Base-by-base conservation (phyloP, 2,888 invertebrate species). In the Synergus laeviventris region DNA sequence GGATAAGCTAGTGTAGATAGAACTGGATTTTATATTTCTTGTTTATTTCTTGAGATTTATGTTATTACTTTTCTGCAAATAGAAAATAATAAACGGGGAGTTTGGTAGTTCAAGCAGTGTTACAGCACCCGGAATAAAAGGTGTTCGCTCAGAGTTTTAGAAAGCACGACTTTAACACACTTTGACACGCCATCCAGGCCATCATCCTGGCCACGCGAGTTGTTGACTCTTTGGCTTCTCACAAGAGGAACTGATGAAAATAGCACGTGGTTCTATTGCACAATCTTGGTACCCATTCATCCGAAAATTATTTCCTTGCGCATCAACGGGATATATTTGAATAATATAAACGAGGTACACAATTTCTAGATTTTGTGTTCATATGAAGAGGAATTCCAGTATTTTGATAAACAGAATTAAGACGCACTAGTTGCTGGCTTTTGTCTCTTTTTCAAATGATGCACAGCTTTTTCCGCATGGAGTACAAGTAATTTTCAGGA, bases 111-210 rank as follows among this genome's bases (percentile, higher is more conserved):
- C 24, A 49, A 70, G 45, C 24, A 31, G 24, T 45, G 31, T 70
- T 70, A 31, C 7, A 45, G 45, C 49, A 49, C n/a, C 49, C 21
- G 11, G 45, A 24, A 45, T 49, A 49, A 49, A 70, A 70, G 49
- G 31, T 9, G 62, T 62, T 62, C n/a, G 39, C 36, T 38, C 62
- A 11, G 18, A 18, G 62, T 39, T 62, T 62, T 39, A 64, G 54
- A 64, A 64, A 77, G 77, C 56, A 81, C 79, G 21, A 73, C 82
- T 79, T 82, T 82, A 80, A 79, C 75, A 70, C 39, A 62, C 79
- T 82, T 82, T 82, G 82, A 81, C 82, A 74, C 61, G 62, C 56
- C 74, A 73, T 31, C 31, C 31, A 31, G 31, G 31, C 31, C 31
- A 31, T 74, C 31, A 31, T 74, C 75, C 76, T 76, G 73, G 61